These are phyloP conservation scores for Drosophila falleni DNA, from an alignment of 2,888 invertebrate genomes.

Conservation along the genomic window DNA sequence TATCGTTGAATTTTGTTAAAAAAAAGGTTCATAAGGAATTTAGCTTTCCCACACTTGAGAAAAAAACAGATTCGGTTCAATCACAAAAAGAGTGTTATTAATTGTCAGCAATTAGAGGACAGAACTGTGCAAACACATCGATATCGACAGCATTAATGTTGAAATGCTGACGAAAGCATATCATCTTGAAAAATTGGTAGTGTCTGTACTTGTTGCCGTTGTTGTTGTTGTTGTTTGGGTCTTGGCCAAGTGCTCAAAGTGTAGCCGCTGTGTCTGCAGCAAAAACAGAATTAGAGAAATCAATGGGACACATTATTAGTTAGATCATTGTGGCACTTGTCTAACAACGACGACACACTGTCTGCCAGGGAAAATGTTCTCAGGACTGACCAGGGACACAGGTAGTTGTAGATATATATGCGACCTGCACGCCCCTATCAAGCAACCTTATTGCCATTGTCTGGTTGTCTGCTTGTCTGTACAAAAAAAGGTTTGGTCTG, in stretches of 20 bases:
- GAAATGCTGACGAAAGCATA: conserved; percentile 50
- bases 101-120: conserved; percentile 65
- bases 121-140: conserved; percentile 47
- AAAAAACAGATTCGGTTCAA: conserved; percentile 12
- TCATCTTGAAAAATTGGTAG: conserved; percentile 56
- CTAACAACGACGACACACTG: conserved; percentile 62
- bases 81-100: conserved; percentile 49
- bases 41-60: conserved; percentile 53
- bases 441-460: conserved; percentile 81
- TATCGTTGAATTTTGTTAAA: neutral
- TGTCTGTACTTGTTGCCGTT: conserved; percentile 51
- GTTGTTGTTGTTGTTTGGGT: too few species aligned
- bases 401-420: conserved; percentile 71
- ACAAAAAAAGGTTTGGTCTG: conserved; percentile 46
- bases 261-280: conserved; percentile 57
- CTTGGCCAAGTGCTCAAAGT: conserved; percentile 46
- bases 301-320: conserved; percentile 61
- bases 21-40: conserved; percentile 3
- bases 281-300: conserved; percentile 50
- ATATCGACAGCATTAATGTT: conserved; percentile 31
- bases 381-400: conserved; percentile 64
- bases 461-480: conserved; percentile 72
- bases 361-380: conserved; percentile 78
- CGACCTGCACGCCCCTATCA: conserved; percentile 85
- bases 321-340: conserved; percentile 68